phyloP scores from a whole-genome alignment of 2,797 vertebrate genomes.

The Knipowitschia caucasica region DNA sequence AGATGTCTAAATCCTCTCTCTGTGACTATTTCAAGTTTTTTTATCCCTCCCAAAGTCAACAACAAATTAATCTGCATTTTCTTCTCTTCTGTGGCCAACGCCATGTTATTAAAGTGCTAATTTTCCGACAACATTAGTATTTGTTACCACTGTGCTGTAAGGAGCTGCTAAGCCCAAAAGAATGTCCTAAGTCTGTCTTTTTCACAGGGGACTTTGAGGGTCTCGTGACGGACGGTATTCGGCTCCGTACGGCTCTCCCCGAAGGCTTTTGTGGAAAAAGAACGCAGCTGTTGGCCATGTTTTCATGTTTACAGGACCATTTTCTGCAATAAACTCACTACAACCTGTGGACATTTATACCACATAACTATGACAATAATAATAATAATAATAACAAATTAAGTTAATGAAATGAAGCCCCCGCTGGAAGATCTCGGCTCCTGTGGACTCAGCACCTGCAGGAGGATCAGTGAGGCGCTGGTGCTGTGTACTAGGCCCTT shows the following conservation, averaged over 20 bases:
- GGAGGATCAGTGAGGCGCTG: too few species aligned
- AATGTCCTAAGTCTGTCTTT: constrained; percentile 30
- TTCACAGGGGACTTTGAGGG: constrained; percentile 23
- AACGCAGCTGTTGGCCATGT: constrained; percentile 3
- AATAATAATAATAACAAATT: too few species aligned
- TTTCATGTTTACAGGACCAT: constrained; percentile 25
- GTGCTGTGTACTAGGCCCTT: too few species aligned
- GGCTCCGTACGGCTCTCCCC: constrained; percentile 16
- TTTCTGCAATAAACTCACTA: constrained; percentile 24
- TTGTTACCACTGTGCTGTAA: constrained; percentile 3
- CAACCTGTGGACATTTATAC: background rate
- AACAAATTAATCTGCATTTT: background rate
- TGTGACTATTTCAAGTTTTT: background rate
- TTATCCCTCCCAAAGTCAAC: constrained; percentile 12
- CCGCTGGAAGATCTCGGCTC: too few species aligned
- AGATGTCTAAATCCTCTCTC: background rate
- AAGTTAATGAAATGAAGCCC: too few species aligned
- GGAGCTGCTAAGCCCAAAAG: constrained; percentile 30
- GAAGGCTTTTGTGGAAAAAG: constrained; percentile 21
- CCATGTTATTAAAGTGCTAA: background rate
- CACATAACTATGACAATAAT: too few species aligned
- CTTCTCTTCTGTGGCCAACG: background rate
- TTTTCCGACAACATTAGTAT: constrained; percentile 17
- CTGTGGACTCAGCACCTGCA: too few species aligned
- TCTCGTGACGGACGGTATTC: constrained; percentile 25